Evolutionary conservation across 2,113 vertebrate genomes (phyloP), one percentile per base, ranked within the genome.

Genomic region (Chunga burmeisteri): DNA sequence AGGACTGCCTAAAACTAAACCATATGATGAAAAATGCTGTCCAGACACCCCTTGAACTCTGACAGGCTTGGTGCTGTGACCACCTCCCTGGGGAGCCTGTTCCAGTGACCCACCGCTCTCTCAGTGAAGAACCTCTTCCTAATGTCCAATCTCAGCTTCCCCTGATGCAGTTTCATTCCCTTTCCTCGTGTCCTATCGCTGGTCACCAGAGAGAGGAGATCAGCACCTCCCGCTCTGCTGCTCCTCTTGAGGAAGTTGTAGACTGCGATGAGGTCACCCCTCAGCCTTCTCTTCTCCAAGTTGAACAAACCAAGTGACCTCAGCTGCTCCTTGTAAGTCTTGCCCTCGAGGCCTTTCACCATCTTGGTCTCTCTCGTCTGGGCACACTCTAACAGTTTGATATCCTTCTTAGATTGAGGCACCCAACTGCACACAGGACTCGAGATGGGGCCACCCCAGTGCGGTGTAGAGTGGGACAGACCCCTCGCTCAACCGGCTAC

Each of bases 171-270:
- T 11, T 78, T 47, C 5, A 59, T 58, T 59, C 27, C 11, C 71
- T 82, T 46, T 71, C 16, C 44, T 62, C 1, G 1, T 26, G 23
- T 73, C 11, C 10, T 38, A 8, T 27, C 8, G 2, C 30, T 36
- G 4, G 13, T 47, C n/a, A 49, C 42, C 32, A 82, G 19, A 42
- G 27, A 40, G 21, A 53, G 6, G 40, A 81, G 47, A 75, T 40
- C 17, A 38, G 8, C 21, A 36, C 5, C 13, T 53, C 19, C 1
- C 6, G 1, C 26, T 50, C 11, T 9, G n/a, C n/a, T n/a, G n/a
- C n/a, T n/a, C n/a, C n/a, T n/a, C n/a, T n/a, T n/a, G n/a, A n/a
- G n/a, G n/a, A n/a, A n/a, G n/a, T n/a, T n/a, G n/a, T n/a, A n/a
- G n/a, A n/a, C n/a, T n/a, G n/a, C n/a, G n/a, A n/a, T n/a, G n/a